phyloP scores from a whole-genome alignment of 2,113 vertebrate genomes.

The Rhynchomys soricoides region DNA sequence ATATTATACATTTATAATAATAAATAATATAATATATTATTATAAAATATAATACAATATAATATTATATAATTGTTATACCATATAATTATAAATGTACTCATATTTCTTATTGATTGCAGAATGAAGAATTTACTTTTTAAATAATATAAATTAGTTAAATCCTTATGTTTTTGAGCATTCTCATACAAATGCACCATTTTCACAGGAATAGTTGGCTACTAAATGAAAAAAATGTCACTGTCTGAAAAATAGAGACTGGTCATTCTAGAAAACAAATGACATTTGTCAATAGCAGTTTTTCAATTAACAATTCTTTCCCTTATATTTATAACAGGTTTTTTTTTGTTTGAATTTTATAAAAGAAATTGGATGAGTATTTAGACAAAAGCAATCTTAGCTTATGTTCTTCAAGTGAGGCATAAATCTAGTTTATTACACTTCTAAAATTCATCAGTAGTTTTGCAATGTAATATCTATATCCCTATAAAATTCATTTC shows the following conservation, averaged over 20 bases:
- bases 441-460: constrained; percentile 51
- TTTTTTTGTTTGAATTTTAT: constrained; percentile 8
- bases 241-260: background rate
- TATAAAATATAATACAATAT: too few relatives aligned
- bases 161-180: background rate
- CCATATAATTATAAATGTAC: too few relatives aligned
- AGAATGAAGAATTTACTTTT: background rate
- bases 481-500: constrained; percentile 13
- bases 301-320: constrained; percentile 24
- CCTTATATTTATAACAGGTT: background rate
- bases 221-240: background rate
- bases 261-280: constrained; percentile 22
- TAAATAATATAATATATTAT: too few relatives aligned
- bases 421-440: background rate
- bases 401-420: constrained; percentile 8
- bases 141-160: background rate
- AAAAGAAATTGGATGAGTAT: constrained; percentile 45
- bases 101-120: background rate
- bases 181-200: background rate
- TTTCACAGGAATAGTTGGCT: constrained; percentile 23
- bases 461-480: background rate
- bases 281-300: background rate
- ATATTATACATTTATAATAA: too few relatives aligned
- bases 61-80: too few relatives aligned
- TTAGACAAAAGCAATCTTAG: background rate